A percentile compares a stretch with the other conserved stretches of the same genome.
Conservation (phyloP, 1,140 invertebrate genomes). For the Tetramorium simillimum region DNA sequence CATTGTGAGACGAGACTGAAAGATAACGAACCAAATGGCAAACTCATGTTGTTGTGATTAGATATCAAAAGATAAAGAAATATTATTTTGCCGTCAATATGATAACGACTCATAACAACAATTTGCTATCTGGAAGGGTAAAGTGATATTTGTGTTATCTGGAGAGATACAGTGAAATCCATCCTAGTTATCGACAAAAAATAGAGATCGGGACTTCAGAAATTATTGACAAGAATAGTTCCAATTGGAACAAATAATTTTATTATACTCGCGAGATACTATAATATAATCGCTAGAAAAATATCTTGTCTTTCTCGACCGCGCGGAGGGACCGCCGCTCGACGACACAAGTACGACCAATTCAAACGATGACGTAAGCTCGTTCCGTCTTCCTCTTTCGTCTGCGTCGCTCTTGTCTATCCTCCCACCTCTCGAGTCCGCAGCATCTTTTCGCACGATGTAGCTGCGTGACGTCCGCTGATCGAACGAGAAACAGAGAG, state of each 20-base stretch:
- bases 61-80: too few relatives aligned
- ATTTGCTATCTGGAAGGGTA: too few relatives aligned
- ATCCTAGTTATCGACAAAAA: too few relatives aligned
- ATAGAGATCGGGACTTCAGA: background rate
- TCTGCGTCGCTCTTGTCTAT: background rate
- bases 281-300: background rate
- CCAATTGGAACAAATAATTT: background rate
- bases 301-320: background rate
- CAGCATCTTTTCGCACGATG: conserved; percentile 48
- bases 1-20: too few relatives aligned
- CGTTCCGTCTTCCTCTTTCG: conserved; percentile 21
- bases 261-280: background rate
- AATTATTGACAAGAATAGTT: background rate
- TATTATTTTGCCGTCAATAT: too few relatives aligned
- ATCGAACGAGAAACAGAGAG: conserved; percentile 39
- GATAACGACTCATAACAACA: too few relatives aligned
- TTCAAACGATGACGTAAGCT: conserved; percentile 72
- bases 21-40: too few relatives aligned
- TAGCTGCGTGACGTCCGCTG: background rate
- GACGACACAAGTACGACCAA: conserved; percentile 22
- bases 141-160: too few relatives aligned
- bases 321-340: background rate
- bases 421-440: conserved; percentile 15
- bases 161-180: too few relatives aligned
- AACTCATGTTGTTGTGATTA: too few relatives aligned